Evolutionary conservation across 1,140 invertebrate genomes (phyloP), one percentile per base, ranked within the genome.

Genomic region (Linepithema humile): DNA sequence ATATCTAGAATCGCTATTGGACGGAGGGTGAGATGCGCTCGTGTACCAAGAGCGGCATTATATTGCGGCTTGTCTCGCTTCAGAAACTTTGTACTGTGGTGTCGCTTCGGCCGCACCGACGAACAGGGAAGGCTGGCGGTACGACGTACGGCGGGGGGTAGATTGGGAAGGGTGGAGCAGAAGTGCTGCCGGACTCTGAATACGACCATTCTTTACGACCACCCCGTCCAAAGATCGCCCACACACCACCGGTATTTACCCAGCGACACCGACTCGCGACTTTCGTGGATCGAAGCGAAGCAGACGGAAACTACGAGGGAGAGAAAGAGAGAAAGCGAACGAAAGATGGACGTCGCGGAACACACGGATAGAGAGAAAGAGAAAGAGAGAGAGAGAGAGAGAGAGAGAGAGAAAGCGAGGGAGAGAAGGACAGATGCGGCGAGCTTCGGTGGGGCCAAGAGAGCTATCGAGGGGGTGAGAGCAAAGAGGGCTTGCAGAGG

Each of bases 21-120:
- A 40, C 48, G 26, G 74, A 83, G 86, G 73, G 86, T 35, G 85
- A 57, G 59, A 45, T 45, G n/a, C 57, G 57, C 70, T 72, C 69
- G 50, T 73, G 72, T 88, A 78, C 65, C 75, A 85, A 87, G 91
- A 89, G 91, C 91, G 87, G 91, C 88, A 90, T 92, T 93, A 92
- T 93, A 92, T 92, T 91, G 91, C 87, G 91, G 91, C 90, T 92
- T 91, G 92, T 91, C 91, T 92, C 92, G 91, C 89, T 93, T 91
- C 86, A 90, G 91, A 92, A 93, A 93, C 92, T 93, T 93, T 93
- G 90, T 85, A 92, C 89, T 91, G 90, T 88, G 91, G 89, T 80
- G 75, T 90, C 89, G 84, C 86, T 59, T 75, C 83, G 80, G 84
- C 83, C 83, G 83, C 74, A 74, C 77, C 83, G 77, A 72, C 80